Percentiles rank a stretch among this genome's conserved stretches.
phyloP scores from a whole-genome alignment of 64 coral and sea anemone species.

The Hydrozoanthus tunicans region DNA sequence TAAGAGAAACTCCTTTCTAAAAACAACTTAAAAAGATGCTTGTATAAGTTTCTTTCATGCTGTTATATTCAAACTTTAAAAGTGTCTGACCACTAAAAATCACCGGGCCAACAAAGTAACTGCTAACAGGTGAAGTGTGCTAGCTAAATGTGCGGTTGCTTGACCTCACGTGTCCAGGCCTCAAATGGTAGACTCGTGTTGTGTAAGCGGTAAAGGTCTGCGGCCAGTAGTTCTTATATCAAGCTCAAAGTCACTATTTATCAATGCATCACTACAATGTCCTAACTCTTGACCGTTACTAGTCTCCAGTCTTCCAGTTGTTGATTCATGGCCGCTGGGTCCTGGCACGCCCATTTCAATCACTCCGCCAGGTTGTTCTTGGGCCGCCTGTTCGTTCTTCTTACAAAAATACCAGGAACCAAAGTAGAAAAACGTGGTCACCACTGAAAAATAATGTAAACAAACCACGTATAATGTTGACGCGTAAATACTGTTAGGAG shows the following conservation, averaged over 20 bases:
- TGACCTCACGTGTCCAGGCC: neutral
- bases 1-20: no score
- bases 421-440: slow-evolving; percentile 93
- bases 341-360: slow-evolving; percentile 44
- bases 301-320: slow-evolving; percentile 10
- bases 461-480: no score
- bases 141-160: neutral
- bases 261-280: slow-evolving; percentile 27
- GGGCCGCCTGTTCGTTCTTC: slow-evolving; percentile 63
- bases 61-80: no score
- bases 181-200: slow-evolving; percentile 55
- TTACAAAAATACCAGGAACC: slow-evolving; percentile 93
- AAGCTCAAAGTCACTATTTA: slow-evolving; percentile 10
- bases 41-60: no score
- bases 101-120: neutral
- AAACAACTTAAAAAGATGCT: no score
- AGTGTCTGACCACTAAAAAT: neutral
- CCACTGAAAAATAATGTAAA: slow-evolving; percentile 47
- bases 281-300: slow-evolving; percentile 2
- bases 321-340: slow-evolving; percentile 14
- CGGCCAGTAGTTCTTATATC: slow-evolving; percentile 4
- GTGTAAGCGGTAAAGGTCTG: slow-evolving; percentile 19
- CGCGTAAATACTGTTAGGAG: no score
- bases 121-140: neutral
- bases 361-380: slow-evolving; percentile 22